Base-by-base conservation (phyloP, 2,888 invertebrate genomes). In the Terebella lapidaria region DNA sequence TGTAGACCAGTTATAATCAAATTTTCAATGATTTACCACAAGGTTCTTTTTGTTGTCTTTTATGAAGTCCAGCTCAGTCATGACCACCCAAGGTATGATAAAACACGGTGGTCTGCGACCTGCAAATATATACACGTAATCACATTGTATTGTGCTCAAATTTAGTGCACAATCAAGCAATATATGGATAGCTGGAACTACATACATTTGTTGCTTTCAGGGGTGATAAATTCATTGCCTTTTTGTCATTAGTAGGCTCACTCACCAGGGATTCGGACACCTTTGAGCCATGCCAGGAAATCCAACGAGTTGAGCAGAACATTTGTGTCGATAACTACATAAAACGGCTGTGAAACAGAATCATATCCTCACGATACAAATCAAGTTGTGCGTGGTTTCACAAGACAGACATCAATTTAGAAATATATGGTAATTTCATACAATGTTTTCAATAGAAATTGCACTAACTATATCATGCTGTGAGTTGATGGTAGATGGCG, bases 271-370 rank as follows among this genome's bases (percentile, higher is more conserved):
- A 35, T 10, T n/a, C 42, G 10, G 10, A 35, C n/a, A n/a, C 55
- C 47, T 22, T 53, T n/a, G 55, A 52, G 53, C 15, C 27, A 29
- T 10, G 26, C 15, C n/a, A 59, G 47, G 4, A 53, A 20, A n/a
- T 55, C 47, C 5, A 35, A n/a, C n/a, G 42, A 35, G 42, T 35
- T 35, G 10, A 35, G n/a, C 10, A 35, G 42, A 35, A 35, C n/a
- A 35, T 35, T 35, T 10, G 42, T 35, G 42, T 35, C 42, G n/a
- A 35, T 35, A 15, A 35, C n/a, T 35, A 35, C n/a, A n/a, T 35
- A 35, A 15, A 35, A 35, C 42, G n/a, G 10, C 42, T 35, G 42
- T 10, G n/a, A 35, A 35, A n/a, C n/a, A n/a, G n/a, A n/a, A n/a
- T n/a, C n/a, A n/a, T n/a, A n/a, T n/a, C n/a, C n/a, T n/a, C n/a